A percentile compares a stretch with the other conserved stretches of the same genome.
These are phyloP conservation scores for Urocitellus parryii DNA, from an alignment of 2,113 vertebrate genomes.

Conservation along the genomic window DNA sequence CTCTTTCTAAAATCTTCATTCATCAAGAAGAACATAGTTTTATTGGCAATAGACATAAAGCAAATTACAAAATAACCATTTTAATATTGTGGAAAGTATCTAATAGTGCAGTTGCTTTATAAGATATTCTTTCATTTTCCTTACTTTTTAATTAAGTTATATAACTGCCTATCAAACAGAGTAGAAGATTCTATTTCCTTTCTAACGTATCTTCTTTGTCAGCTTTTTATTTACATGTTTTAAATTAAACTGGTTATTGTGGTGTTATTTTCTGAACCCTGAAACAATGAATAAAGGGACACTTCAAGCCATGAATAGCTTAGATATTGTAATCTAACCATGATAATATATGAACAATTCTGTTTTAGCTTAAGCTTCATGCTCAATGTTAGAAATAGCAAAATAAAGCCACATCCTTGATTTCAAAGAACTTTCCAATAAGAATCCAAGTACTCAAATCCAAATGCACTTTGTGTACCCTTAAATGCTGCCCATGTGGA, in stretches of 20 bases:
- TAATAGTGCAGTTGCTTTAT: slow-evolving; percentile 77
- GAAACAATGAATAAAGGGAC: slow-evolving; percentile 70
- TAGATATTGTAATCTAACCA: slow-evolving; percentile 74
- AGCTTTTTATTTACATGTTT: slow-evolving; percentile 72
- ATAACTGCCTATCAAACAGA: too few species aligned
- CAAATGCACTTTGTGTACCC: neutral
- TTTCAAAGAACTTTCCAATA: slow-evolving; percentile 15
- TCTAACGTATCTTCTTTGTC: slow-evolving; percentile 59
- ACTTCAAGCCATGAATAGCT: slow-evolving; percentile 74
- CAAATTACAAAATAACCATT: slow-evolving; percentile 72
- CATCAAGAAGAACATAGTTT: slow-evolving; percentile 35
- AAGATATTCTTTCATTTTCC: slow-evolving; percentile 67
- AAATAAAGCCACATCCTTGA: neutral
- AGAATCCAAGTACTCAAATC: neutral
- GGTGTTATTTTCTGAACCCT: slow-evolving; percentile 67
- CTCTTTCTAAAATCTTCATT: slow-evolving; percentile 48
- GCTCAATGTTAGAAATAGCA: slow-evolving; percentile 32
- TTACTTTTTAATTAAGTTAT: slow-evolving; percentile 70
- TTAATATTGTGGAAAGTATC: slow-evolving; percentile 79
- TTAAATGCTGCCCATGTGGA: neutral
- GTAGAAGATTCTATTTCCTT: slow-evolving; percentile 75
- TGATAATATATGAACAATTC: slow-evolving; percentile 64
- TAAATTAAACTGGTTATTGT: slow-evolving; percentile 77
- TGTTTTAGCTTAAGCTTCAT: slow-evolving; percentile 61
- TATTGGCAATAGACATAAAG: slow-evolving; percentile 48